Conservation (phyloP, 1,140 invertebrate species). For the Lethocerus indicus region DNA sequence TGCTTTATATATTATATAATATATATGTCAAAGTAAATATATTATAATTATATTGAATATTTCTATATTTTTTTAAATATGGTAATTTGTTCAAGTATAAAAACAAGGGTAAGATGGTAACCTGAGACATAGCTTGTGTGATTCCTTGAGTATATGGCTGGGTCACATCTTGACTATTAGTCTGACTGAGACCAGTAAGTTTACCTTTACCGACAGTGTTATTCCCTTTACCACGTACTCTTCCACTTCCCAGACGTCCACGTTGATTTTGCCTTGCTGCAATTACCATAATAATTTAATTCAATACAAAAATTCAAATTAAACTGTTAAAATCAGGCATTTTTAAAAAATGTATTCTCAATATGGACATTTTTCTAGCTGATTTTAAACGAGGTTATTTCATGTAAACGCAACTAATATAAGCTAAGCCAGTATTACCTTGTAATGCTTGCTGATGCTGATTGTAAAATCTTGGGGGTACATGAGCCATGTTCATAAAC, state of each 20-base stretch:
- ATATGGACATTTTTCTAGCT: background rate
- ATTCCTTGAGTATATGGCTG: slow-evolving; percentile 40
- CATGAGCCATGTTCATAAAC: slow-evolving; percentile 85
- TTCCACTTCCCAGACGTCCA: slow-evolving; percentile 16
- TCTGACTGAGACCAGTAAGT: slow-evolving; percentile 13
- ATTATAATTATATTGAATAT: no score
- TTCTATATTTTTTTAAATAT: no score
- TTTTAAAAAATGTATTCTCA: background rate
- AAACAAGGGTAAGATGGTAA: no score
- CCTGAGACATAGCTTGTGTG: slow-evolving; percentile 32
- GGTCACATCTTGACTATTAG: slow-evolving; percentile 32
- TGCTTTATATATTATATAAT: no score
- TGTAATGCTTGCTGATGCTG: slow-evolving; percentile 55
- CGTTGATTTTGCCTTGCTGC: slow-evolving; percentile 21
- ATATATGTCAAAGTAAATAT: no score
- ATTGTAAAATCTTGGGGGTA: slow-evolving; percentile 74
- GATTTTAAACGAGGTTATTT: no score
- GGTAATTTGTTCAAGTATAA: no score
- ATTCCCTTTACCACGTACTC: slow-evolving; percentile 18
- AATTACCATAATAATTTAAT: no score
- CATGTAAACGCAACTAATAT: no score
- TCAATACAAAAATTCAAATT: no score
- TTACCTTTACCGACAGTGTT: slow-evolving; percentile 15
- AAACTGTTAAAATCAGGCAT: no score
- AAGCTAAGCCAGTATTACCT: slow-evolving; percentile 10